phyloP scores from a whole-genome alignment of 1,140 invertebrate species.

The Triops cancriformis region DNA sequence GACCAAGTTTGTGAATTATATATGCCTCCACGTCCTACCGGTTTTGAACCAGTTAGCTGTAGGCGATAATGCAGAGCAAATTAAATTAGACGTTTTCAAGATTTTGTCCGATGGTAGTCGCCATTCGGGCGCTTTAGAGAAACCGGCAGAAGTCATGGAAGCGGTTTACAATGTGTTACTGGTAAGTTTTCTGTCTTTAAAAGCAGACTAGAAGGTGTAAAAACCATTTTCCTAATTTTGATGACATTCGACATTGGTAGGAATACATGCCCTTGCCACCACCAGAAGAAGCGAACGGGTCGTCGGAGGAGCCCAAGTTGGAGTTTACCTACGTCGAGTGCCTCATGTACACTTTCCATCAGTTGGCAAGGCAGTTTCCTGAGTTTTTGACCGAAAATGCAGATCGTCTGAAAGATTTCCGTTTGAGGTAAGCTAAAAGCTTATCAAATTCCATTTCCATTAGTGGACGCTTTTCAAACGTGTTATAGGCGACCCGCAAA shows the following conservation, averaged over 20 bases:
- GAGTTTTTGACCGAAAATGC: conserved; percentile 70
- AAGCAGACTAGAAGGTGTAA: conserved; percentile 22
- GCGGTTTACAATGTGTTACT: conserved; percentile 64
- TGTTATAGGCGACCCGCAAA: too few relatives aligned
- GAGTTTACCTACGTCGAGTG: conserved; percentile 91
- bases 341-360: conserved; percentile 80
- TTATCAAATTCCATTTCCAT: not conserved
- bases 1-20: conserved; percentile 72
- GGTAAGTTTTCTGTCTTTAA: conserved; percentile 47
- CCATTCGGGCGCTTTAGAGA: conserved; percentile 63
- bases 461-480: too few relatives aligned
- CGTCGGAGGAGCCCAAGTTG: conserved; percentile 53
- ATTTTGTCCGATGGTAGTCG: conserved; percentile 75
- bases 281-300: conserved; percentile 33
- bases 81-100: conserved; percentile 73
- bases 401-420: conserved; percentile 77
- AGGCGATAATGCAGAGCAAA: conserved; percentile 48
- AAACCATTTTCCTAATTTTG: not conserved
- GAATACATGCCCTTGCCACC: conserved; percentile 51
- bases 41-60: conserved; percentile 39
- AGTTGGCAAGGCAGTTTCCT: conserved; percentile 68
- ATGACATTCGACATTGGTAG: conserved; percentile 34
- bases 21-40: conserved; percentile 75
- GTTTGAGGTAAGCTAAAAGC: conserved; percentile 49
- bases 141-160: conserved; percentile 61